Percentiles rank a stretch among this genome's conserved stretches.
phyloP scores from a whole-genome alignment of 2,797 vertebrate species.

The Kryptopterus vitreolus region DNA sequence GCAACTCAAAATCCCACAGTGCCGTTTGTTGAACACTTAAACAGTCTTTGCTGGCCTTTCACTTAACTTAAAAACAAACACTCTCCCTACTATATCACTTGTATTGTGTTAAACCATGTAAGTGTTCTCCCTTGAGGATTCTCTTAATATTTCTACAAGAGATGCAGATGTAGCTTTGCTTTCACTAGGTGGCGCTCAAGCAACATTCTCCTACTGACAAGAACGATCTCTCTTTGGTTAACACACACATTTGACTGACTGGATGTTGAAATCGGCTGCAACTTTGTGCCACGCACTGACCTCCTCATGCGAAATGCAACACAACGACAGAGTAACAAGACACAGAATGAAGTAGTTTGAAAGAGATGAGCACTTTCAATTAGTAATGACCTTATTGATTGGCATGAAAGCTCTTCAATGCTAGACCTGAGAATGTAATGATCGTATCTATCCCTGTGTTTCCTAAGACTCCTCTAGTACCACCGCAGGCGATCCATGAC shows the following conservation, averaged over 20 bases:
- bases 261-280: conserved; percentile 1
- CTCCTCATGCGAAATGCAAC: conserved; percentile 43
- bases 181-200: conserved; percentile 75
- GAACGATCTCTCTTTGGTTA: not conserved
- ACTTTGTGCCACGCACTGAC: not conserved
- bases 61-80: not conserved
- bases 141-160: not conserved
- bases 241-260: not conserved
- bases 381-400: conserved; percentile 74
- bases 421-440: conserved; percentile 41
- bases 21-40: not conserved
- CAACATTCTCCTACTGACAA: conserved; percentile 46
- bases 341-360: conserved; percentile 57
- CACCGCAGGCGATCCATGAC: conserved; percentile 49
- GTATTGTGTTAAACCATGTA: too few species aligned
- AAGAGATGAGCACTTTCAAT: conserved; percentile 65
- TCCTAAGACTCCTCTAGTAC: conserved; percentile 41
- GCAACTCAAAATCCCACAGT: not conserved
- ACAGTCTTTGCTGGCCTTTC: not conserved
- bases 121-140: not conserved
- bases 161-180: not conserved
- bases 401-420: conserved; percentile 52
- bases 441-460: conserved; percentile 44
- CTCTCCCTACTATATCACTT: too few species aligned
- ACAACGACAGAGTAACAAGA: conserved; percentile 54